A percentile compares a stretch with the other conserved stretches of the same genome.
These are phyloP conservation scores for Acestrorhynchus altus DNA, from an alignment of 2,797 vertebrate genomes.

Conservation along the genomic window DNA sequence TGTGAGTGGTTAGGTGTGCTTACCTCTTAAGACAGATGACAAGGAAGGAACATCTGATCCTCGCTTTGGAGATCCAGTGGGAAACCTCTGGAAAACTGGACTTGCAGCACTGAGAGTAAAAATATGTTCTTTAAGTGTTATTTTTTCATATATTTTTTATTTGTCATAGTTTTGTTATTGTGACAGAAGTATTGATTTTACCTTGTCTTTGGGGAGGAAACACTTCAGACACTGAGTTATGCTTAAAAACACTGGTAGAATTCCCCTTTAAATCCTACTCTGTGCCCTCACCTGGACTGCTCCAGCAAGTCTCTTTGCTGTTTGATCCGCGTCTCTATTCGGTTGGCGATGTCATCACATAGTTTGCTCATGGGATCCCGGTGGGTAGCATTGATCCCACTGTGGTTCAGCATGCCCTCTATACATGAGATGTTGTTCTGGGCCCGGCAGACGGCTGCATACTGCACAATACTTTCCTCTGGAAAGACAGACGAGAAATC, in stretches of 20 bases:
- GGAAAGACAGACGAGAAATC: not conserved
- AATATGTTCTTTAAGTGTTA: too few relatives aligned
- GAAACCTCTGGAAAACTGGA: slow-evolving; percentile 65
- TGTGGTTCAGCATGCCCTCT: slow-evolving; percentile 74
- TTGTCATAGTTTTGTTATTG: too few relatives aligned
- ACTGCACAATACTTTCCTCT: slow-evolving; percentile 74
- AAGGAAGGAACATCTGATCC: slow-evolving; percentile 66
- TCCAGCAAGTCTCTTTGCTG: slow-evolving; percentile 59
- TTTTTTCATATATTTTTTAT: too few relatives aligned
- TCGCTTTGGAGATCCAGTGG: slow-evolving; percentile 65
- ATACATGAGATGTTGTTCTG: slow-evolving; percentile 76
- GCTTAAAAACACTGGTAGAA: too few relatives aligned
- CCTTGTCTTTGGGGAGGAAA: too few relatives aligned
- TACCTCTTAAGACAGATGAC: slow-evolving; percentile 67
- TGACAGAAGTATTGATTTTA: too few relatives aligned
- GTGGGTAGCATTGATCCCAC: slow-evolving; percentile 64
- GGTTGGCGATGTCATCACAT: slow-evolving; percentile 75
- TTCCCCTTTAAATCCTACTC: too few relatives aligned
- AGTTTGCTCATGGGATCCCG: slow-evolving; percentile 74
- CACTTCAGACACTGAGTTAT: too few relatives aligned
- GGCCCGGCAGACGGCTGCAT: slow-evolving; percentile 65
- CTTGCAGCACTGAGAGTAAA: slow-evolving; percentile 62
- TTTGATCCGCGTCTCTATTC: slow-evolving; percentile 71
- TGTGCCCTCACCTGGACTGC: slow-evolving; percentile 25
- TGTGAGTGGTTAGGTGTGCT: not conserved